A percentile compares a stretch with the other conserved stretches of the same genome.
Evolutionary conservation across 1,140 invertebrate species (phyloP).

Genomic region (Cherax quadricarinatus): DNA sequence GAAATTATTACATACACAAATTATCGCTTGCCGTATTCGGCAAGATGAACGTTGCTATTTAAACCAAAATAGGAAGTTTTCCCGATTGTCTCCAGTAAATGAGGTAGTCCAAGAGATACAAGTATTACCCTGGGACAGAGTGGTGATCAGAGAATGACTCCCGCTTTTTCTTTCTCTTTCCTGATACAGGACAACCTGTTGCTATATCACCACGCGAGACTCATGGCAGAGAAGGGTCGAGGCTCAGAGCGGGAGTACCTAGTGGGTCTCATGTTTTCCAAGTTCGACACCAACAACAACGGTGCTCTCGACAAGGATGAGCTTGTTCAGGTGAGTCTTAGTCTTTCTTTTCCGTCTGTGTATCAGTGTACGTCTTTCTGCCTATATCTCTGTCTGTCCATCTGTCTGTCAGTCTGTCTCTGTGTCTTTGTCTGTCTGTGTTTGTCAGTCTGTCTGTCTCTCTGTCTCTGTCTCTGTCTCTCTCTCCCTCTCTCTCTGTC

Average conservation of each 20-base stretch:
- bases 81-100: too few relatives aligned
- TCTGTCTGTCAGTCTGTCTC: not conserved
- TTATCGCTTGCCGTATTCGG: too few relatives aligned
- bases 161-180: too few relatives aligned
- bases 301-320: conserved; percentile 84
- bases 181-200: conserved; percentile 84
- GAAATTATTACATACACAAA: too few relatives aligned
- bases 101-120: too few relatives aligned
- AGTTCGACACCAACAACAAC: conserved; percentile 86
- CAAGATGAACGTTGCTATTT: too few relatives aligned
- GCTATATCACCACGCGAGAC: conserved; percentile 84
- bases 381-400: not conserved
- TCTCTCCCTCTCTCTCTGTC: too few relatives aligned
- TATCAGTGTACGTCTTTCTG: not conserved
- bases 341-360: not conserved
- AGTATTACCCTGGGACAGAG: too few relatives aligned
- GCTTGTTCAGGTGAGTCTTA: conserved; percentile 78
- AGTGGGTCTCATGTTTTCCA: conserved; percentile 87
- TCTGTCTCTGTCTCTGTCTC: too few relatives aligned
- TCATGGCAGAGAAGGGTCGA: conserved; percentile 80
- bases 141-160: too few relatives aligned
- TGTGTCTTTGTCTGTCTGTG: too few relatives aligned
- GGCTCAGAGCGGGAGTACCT: conserved; percentile 84
- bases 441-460: not conserved
- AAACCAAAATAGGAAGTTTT: too few relatives aligned